Evolutionary conservation across 2,888 invertebrate species (phyloP), one percentile per base, ranked within the genome.

Genomic region (Marasmarcha lunaedactyla): DNA sequence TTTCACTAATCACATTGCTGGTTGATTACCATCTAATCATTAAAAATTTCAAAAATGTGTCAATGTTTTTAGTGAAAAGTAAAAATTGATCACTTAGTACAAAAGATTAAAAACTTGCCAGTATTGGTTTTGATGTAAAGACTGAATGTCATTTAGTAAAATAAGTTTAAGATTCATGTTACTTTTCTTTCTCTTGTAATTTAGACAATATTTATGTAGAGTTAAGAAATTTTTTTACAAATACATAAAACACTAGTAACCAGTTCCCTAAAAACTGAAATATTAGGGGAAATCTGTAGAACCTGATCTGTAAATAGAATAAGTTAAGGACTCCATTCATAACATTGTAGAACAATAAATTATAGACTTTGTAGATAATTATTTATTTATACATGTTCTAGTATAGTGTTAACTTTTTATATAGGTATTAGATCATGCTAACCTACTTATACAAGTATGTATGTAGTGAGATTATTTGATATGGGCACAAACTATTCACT

Each of bases 21-120:
- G 20, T 20, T 20, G 20, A 20, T 20, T 3, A 20, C 3, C 20
- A 20, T 20, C 9, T 30, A 2, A 30, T 9, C n/a, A 7, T 7
- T 11, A 33, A 40, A n/a, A n/a, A n/a, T n/a, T n/a, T n/a, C 30
- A 9, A 30, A 9, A 2, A 30, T 30, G 25, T 33, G 37, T 39
- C 41, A 40, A 34, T 58, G 63, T 64, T 66, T 53, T 70, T 73
- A 72, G 77, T 77, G 71, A 71, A 77, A 71, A 62, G 50, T 67
- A 66, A 68, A 54, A 66, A 57, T 60, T 50, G 49, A 53, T 30
- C 11, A 30, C 30, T 77, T 78, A 81, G 83, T 83, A 83, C 83
- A 83, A 83, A 79, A 68, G 74, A 58, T 71, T 78, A 78, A 71
- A 73, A 78, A 79, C 81, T 83, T 83, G 83, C 83, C 83, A 83